These are phyloP conservation scores for Atopsyche davidsoni DNA, from an alignment of 1,140 invertebrate species.

Conservation along the genomic window DNA sequence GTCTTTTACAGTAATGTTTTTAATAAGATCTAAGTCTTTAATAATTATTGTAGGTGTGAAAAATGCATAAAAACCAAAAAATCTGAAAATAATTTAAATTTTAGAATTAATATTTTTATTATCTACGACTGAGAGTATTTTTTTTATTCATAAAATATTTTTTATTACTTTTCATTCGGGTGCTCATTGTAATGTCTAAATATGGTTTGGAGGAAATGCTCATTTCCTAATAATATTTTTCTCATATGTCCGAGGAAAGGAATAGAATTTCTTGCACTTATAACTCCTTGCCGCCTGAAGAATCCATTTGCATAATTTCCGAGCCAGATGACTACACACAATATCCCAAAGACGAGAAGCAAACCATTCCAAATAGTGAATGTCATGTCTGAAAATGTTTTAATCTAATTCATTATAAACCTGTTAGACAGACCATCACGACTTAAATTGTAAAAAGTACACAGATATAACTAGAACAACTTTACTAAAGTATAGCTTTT, in stretches of 20 bases:
- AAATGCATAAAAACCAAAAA: slow-evolving; percentile 47
- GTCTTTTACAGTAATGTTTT: slow-evolving; percentile 50
- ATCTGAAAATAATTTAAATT: slow-evolving; percentile 37
- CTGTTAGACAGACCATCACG: background rate
- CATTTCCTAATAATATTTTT: slow-evolving; percentile 24
- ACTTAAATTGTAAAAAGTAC: background rate
- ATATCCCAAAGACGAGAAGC: background rate
- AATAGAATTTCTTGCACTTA: slow-evolving; percentile 11
- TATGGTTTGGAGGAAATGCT: slow-evolving; percentile 22
- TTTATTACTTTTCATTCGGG: slow-evolving; percentile 20
- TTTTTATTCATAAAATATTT: too few relatives aligned
- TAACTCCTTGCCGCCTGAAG: slow-evolving; percentile 18
- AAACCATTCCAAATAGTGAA: slow-evolving; percentile 12
- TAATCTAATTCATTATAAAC: background rate
- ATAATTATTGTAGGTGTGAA: slow-evolving; percentile 44
- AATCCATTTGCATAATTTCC: slow-evolving; percentile 19
- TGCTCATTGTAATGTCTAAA: slow-evolving; percentile 20
- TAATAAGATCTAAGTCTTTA: slow-evolving; percentile 51
- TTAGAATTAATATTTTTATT: too few relatives aligned
- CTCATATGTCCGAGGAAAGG: slow-evolving; percentile 25
- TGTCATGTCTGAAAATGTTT: slow-evolving; percentile 9
- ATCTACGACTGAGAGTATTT: too few relatives aligned
- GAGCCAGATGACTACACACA: slow-evolving; percentile 14
- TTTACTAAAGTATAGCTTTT: too few relatives aligned
- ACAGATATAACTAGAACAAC: background rate